Evolutionary conservation across 1,140 invertebrate species (phyloP).

Genomic region (Trinorchestia longiramus): DNA sequence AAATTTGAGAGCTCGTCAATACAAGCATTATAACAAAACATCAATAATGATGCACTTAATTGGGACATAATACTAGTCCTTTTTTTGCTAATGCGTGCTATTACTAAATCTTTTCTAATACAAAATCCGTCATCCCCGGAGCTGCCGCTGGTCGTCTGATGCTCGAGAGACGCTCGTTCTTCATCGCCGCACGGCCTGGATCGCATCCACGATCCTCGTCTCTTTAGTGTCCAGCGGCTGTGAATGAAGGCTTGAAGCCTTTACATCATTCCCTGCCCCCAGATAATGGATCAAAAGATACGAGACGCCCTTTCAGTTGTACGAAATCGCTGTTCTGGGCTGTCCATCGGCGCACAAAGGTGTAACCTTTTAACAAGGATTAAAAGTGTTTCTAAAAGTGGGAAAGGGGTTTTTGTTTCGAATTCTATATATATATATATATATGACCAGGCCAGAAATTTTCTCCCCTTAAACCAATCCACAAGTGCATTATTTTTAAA

Average conservation of each 20-base stretch:
- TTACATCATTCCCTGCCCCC: neutral
- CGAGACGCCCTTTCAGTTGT: neutral
- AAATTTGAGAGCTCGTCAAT: neutral
- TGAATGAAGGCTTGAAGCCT: too few species aligned
- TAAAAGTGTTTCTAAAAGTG: too few species aligned
- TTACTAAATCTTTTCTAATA: neutral
- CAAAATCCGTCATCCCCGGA: neutral
- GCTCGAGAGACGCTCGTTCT: neutral
- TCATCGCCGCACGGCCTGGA: too few species aligned
- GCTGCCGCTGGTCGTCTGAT: neutral
- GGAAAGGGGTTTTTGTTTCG: too few species aligned
- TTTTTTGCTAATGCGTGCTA: neutral
- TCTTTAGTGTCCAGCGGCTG: neutral
- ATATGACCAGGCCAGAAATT: too few species aligned
- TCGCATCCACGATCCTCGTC: neutral
- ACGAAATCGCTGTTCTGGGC: neutral
- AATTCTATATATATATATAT: too few species aligned
- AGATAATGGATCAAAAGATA: neutral
- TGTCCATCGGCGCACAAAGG: neutral
- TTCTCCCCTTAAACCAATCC: too few species aligned
- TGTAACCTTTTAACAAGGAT: neutral
- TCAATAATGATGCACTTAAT: neutral
- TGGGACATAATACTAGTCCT: neutral
- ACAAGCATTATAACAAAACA: neutral
- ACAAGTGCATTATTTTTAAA: too few species aligned